Percentiles rank a stretch among this genome's conserved stretches.
These are phyloP conservation scores for Teinopalpus imperialis DNA, from an alignment of 2,888 invertebrate species.

Conservation along the genomic window DNA sequence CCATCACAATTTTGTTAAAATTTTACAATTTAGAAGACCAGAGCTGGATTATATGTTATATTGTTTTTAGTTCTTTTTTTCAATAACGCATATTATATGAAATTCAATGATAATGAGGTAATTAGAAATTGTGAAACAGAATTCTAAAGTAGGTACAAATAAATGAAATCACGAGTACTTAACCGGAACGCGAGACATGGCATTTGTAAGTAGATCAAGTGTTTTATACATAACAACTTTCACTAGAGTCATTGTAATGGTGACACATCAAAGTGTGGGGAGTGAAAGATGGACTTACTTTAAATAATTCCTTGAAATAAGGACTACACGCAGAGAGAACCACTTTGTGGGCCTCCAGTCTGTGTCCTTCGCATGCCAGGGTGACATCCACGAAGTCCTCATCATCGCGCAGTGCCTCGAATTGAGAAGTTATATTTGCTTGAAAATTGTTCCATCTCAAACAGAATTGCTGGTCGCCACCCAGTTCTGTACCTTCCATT, in stretches of 20 bases:
- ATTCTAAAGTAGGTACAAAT: constrained; percentile 79
- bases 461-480: constrained; percentile 92
- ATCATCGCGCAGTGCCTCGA: constrained; percentile 91
- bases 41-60: neutral
- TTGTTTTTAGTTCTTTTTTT: constrained; percentile 1
- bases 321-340: constrained; percentile 93
- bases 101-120: constrained; percentile 67
- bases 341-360: constrained; percentile 92
- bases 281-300: constrained; percentile 85
- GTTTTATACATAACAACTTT: constrained; percentile 83
- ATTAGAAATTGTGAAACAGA: constrained; percentile 81
- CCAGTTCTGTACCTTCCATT: constrained; percentile 83
- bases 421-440: constrained; percentile 93
- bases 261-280: constrained; percentile 82
- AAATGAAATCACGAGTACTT: constrained; percentile 82
- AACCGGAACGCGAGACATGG: constrained; percentile 82
- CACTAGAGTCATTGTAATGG: constrained; percentile 82
- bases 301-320: constrained; percentile 93
- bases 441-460: constrained; percentile 95
- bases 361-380: constrained; percentile 91
- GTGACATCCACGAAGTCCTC: constrained; percentile 95
- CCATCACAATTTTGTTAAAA: constrained; percentile 4
- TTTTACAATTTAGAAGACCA: no score
- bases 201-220: constrained; percentile 82
- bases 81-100: constrained; percentile 16